These are phyloP conservation scores for Aphelenchoides besseyi DNA, from an alignment of 1,140 invertebrate genomes.

Conservation along the genomic window DNA sequence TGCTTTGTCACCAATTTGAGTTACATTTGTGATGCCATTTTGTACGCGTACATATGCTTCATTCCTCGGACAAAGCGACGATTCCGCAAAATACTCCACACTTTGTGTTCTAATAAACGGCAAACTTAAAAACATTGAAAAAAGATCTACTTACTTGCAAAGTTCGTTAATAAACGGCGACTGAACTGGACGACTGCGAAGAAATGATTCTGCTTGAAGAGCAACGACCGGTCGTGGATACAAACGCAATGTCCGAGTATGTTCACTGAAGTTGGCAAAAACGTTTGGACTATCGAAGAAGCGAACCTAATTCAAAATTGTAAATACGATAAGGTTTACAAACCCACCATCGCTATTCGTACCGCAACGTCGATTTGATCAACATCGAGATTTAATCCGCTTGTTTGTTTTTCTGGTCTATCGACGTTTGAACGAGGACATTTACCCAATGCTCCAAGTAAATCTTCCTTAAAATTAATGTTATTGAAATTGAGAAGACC, in stretches of 20 bases:
- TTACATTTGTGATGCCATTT: slow-evolving; percentile 84
- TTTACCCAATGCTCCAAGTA: slow-evolving; percentile 47
- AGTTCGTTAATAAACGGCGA: slow-evolving; percentile 82
- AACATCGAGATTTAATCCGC: slow-evolving; percentile 41
- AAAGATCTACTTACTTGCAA: slow-evolving; percentile 66
- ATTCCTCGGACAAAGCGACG: slow-evolving; percentile 91
- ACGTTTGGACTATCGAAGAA: slow-evolving; percentile 98
- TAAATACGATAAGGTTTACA: slow-evolving; percentile 18
- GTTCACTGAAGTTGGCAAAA: slow-evolving; percentile 92
- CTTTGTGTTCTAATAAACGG: slow-evolving; percentile 69
- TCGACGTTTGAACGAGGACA: slow-evolving; percentile 26
- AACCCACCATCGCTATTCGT: slow-evolving; percentile 86
- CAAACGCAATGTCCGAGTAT: slow-evolving; percentile 87
- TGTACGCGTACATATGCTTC: slow-evolving; percentile 93
- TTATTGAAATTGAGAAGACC: neutral
- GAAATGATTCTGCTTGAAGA: slow-evolving; percentile 95
- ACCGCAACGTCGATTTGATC: slow-evolving; percentile 84
- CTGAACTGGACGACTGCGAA: slow-evolving; percentile 80
- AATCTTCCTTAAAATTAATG: slow-evolving; percentile 61
- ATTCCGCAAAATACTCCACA: slow-evolving; percentile 96
- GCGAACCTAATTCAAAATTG: slow-evolving; percentile 70
- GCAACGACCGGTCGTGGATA: slow-evolving; percentile 97
- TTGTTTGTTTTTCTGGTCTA: neutral
- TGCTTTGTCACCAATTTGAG: slow-evolving; percentile 89
- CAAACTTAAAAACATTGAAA: neutral